A percentile compares a stretch with the other conserved stretches of the same genome.
These are phyloP conservation scores for Clarias pachynema DNA, from an alignment of 2,797 vertebrate genomes.

Conservation along the genomic window DNA sequence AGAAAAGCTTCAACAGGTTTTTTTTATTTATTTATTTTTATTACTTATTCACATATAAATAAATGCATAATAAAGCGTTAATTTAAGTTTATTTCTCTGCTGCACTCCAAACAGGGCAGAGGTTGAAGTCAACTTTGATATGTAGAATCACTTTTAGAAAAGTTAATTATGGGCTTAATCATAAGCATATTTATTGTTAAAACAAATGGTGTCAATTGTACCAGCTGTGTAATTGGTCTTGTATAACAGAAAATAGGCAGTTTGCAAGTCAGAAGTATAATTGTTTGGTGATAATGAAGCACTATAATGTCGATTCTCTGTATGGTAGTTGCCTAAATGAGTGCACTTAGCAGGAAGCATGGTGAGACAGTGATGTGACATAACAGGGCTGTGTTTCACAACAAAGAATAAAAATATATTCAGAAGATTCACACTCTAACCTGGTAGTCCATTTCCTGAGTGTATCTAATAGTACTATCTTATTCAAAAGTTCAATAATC, in stretches of 20 bases:
- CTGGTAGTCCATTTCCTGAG: background rate
- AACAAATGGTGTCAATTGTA: background rate
- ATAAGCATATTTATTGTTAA: background rate
- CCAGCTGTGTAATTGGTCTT: background rate
- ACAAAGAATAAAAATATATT: background rate
- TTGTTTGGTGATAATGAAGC: constrained; percentile 1
- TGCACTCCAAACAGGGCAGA: too few relatives aligned
- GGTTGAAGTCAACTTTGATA: background rate
- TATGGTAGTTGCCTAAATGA: background rate
- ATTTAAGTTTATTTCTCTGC: background rate
- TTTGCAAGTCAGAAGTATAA: constrained; percentile 17
- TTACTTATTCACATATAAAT: constrained; percentile 6
- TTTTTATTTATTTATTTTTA: background rate
- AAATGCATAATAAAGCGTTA: constrained; percentile 35
- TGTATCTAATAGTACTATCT: background rate
- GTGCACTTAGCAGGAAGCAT: background rate
- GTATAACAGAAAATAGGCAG: background rate
- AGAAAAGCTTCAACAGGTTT: too few relatives aligned
- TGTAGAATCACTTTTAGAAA: background rate
- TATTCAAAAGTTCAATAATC: background rate
- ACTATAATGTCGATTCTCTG: background rate
- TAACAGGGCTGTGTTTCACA: background rate
- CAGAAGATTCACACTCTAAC: background rate
- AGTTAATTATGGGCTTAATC: constrained; percentile 14
- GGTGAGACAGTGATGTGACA: background rate